Evolutionary conservation across 2,888 invertebrate species (phyloP).

Genomic region (Taphrorychus bicolor): DNA sequence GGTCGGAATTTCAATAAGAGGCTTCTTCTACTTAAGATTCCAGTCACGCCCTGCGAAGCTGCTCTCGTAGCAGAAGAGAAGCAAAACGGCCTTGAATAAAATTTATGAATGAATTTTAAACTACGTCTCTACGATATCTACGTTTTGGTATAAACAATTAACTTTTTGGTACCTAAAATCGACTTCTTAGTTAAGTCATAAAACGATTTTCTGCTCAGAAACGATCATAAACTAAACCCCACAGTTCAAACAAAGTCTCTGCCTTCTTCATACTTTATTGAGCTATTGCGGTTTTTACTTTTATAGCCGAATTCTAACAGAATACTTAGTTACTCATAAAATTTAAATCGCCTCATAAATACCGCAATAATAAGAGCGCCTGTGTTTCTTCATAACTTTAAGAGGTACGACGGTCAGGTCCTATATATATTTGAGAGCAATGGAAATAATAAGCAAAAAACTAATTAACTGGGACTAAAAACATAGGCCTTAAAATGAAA

Average conservation of each 20-base stretch:
- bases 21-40: slow-evolving; percentile 27
- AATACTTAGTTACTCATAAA: slow-evolving; percentile 32
- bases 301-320: slow-evolving; percentile 20
- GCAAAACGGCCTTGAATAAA: slow-evolving; percentile 38
- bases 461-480: neutral
- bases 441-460: neutral
- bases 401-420: neutral
- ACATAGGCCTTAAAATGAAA: neutral
- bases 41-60: slow-evolving; percentile 30
- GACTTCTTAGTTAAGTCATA: too few relatives aligned
- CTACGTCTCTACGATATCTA: too few relatives aligned
- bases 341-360: slow-evolving; percentile 16
- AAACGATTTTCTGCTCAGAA: too few relatives aligned
- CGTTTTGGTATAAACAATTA: too few relatives aligned
- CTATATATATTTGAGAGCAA: neutral
- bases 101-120: slow-evolving; percentile 38
- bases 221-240: neutral
- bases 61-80: slow-evolving; percentile 26
- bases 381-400: neutral
- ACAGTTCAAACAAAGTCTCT: slow-evolving; percentile 18
- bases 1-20: slow-evolving; percentile 33
- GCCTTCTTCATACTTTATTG: slow-evolving; percentile 27
- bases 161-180: too few relatives aligned
- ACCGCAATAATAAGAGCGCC: neutral
- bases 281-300: slow-evolving; percentile 25